phyloP scores from a whole-genome alignment of 2,797 vertebrate genomes.

The Neosalanx taihuensis region DNA sequence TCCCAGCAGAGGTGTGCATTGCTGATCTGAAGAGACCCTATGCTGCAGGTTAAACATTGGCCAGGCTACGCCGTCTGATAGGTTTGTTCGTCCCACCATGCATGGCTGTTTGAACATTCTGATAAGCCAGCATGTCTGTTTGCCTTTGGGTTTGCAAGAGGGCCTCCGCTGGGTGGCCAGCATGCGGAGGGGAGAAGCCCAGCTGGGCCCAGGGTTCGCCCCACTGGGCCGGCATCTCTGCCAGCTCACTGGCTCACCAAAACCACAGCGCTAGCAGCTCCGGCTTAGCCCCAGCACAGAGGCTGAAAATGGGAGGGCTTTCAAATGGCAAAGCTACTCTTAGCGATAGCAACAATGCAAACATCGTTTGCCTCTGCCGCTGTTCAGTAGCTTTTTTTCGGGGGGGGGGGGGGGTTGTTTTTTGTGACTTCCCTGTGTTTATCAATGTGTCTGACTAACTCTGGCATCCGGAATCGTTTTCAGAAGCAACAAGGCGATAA shows the following conservation, averaged over 20 bases:
- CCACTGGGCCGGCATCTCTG: slow-evolving; percentile 27
- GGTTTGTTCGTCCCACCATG: slow-evolving; percentile 29
- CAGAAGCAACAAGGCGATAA: slow-evolving; percentile 70
- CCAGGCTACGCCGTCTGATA: slow-evolving; percentile 30
- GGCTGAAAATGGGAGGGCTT: slow-evolving; percentile 29
- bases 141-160: slow-evolving; percentile 48
- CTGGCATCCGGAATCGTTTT: slow-evolving; percentile 73
- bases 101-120: slow-evolving; percentile 56
- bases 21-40: slow-evolving; percentile 33
- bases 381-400: too few species aligned
- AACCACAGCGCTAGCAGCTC: slow-evolving; percentile 23
- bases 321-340: slow-evolving; percentile 33
- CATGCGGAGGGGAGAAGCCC: slow-evolving; percentile 42
- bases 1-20: slow-evolving; percentile 2
- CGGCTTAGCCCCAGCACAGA: slow-evolving; percentile 49
- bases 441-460: slow-evolving; percentile 61
- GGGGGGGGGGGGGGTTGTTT: slow-evolving; percentile 5
- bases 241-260: slow-evolving; percentile 32
- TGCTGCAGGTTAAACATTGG: slow-evolving; percentile 42
- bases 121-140: slow-evolving; percentile 61
- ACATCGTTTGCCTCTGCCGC: slow-evolving; percentile 53
- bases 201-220: slow-evolving; percentile 39
- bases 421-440: slow-evolving; percentile 58
- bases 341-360: slow-evolving; percentile 43
- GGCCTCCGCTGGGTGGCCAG: slow-evolving; percentile 1